Conservation (phyloP, 1,140 invertebrate genomes). For the Lethocerus indicus region DNA sequence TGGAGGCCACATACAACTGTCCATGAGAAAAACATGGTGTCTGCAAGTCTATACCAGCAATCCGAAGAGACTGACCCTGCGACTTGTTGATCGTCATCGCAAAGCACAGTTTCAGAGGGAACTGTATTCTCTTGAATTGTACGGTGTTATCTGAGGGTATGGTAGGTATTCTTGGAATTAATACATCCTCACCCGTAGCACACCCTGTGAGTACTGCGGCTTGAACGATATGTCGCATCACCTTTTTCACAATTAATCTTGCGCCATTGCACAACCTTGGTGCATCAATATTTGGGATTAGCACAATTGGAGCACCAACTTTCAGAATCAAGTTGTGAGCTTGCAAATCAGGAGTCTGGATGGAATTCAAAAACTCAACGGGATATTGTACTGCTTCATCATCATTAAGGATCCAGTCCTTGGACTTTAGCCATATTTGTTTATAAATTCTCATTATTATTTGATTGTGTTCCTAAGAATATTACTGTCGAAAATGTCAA, state of each 20-base stretch:
- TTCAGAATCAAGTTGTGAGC: constrained; percentile 15
- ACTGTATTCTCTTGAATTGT: constrained; percentile 17
- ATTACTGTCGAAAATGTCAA: too few relatives aligned
- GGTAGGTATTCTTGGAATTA: constrained; percentile 10
- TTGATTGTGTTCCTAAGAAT: too few relatives aligned
- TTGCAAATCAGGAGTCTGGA: constrained; percentile 16
- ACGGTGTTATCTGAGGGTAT: constrained; percentile 13
- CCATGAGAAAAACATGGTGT: constrained; percentile 21
- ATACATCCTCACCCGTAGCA: constrained; percentile 9
- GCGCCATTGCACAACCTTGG: constrained; percentile 21
- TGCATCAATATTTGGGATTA: constrained; percentile 23
- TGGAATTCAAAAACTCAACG: constrained; percentile 22
- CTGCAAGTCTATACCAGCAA: constrained; percentile 14
- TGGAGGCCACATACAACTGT: constrained; percentile 19
- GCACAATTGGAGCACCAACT: constrained; percentile 21
- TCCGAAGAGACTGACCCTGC: constrained; percentile 17
- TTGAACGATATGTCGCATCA: constrained; percentile 21
- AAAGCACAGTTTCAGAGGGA: constrained; percentile 26
- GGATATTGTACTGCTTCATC: constrained; percentile 22
- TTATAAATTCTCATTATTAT: too few relatives aligned
- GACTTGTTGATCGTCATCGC: constrained; percentile 27
- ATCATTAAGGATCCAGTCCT: constrained; percentile 21
- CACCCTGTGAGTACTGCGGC: constrained; percentile 10
- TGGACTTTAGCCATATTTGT: too few relatives aligned
- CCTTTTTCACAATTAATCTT: constrained; percentile 17